Evolutionary conservation across 2,797 vertebrate genomes (phyloP).

Genomic region (Danio albolineatus): DNA sequence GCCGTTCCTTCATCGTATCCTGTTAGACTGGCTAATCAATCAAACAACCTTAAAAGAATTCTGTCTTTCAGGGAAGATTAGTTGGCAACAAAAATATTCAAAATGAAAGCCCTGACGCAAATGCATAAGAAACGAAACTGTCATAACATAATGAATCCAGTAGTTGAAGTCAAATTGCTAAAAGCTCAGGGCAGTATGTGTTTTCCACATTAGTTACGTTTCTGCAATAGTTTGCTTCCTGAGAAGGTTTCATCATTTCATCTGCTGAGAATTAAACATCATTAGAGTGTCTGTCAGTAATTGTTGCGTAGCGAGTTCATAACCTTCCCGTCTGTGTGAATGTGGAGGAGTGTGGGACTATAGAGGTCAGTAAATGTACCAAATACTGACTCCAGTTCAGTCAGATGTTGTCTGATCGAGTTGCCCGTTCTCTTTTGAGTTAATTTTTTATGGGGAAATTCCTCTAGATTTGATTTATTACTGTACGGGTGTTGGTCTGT

Average conservation of each 20-base stretch:
- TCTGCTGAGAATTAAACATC: neutral
- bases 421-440: neutral
- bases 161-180: neutral
- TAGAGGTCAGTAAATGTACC: neutral
- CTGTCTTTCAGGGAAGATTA: neutral
- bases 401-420: neutral
- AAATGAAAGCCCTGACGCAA: neutral
- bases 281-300: neutral
- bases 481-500: neutral
- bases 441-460: neutral
- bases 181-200: neutral
- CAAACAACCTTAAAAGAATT: neutral
- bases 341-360: neutral
- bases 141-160: neutral
- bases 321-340: neutral
- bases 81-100: neutral
- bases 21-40: neutral
- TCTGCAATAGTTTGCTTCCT: neutral
- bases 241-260: neutral
- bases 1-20: neutral
- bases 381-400: neutral
- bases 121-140: slow-evolving; percentile 1
- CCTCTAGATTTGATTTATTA: neutral
- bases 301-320: neutral
- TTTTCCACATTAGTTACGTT: neutral